Evolutionary conservation across 1,140 invertebrate genomes (phyloP), one percentile per base, ranked within the genome.

Genomic region (Trichonephila clavipes): DNA sequence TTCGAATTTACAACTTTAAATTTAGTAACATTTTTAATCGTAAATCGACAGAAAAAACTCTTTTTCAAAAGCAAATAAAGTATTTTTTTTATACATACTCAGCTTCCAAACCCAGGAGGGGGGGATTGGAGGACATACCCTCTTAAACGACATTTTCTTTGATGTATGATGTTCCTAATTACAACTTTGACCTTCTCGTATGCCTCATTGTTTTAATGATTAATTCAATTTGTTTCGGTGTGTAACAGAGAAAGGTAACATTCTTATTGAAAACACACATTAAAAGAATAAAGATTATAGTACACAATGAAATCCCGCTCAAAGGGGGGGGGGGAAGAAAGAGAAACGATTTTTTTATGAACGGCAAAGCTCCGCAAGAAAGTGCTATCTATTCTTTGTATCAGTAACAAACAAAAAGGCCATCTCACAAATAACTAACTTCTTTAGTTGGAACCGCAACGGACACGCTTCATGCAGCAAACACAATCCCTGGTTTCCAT

Each of bases 401-500:
- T 88, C 61, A 88, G 62, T 12, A 64, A 88, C 86, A 85, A 92
- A 85, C 90, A 85, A 83, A 92, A 92, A 62, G 44, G 66, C 66
- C 86, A 85, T 77, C 72, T 77, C 19, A 83, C 82, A 59, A 59
- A 24, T 59, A 83, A 83, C 82, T 83, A 58, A 58, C 72, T 85
- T 92, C 59, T 92, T 82, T 61, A 61, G 16, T 72, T 82, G 51
- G 40, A 89, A 66, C 61, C 77, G 77, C 77, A 85, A 34, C 61
- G 62, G 91, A 86, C 64, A 92, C 91, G 91, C 91, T 72, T 72
- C 82, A 64, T 59, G 64, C 91, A 21, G 82, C 85, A 92, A 92
- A 92, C n/a, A 92, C 91, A 92, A 92, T 92, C 91, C 64, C 40
- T 19, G 16, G 82, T 87, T 87, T 72, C 91, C 83, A 92, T 86